These are phyloP conservation scores for Peromyscus melanophrys DNA, from an alignment of 2,797 vertebrate genomes.

Conservation along the genomic window DNA sequence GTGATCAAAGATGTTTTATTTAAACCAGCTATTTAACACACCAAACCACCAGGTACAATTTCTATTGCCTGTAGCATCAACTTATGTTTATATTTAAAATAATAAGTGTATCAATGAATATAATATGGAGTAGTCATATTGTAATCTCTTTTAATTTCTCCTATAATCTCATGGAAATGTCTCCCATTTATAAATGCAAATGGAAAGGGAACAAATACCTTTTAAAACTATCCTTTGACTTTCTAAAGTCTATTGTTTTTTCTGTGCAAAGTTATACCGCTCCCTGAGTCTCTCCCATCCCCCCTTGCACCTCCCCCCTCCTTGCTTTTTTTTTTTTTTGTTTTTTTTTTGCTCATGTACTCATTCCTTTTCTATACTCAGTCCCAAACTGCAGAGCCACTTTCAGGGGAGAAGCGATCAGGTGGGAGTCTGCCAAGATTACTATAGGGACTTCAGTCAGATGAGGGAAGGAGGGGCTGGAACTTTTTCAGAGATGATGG, in stretches of 20 bases:
- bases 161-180: not conserved
- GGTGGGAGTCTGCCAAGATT: not conserved
- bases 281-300: not conserved
- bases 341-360: not conserved
- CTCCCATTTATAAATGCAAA: not conserved
- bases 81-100: constrained; percentile 59
- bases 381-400: not conserved
- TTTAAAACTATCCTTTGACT: not conserved
- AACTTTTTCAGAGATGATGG: not conserved
- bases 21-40: constrained; percentile 85
- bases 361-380: not conserved
- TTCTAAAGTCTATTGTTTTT: not conserved
- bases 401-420: not conserved
- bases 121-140: not conserved
- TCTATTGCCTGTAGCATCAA: not conserved
- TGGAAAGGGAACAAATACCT: not conserved
- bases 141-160: not conserved
- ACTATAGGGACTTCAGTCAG: not conserved
- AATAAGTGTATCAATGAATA: constrained; percentile 9
- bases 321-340: not conserved
- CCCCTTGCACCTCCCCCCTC: not conserved
- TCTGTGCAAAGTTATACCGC: not conserved
- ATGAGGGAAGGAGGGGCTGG: not conserved
- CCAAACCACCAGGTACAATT: constrained; percentile 51
- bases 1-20: constrained; percentile 87